Evolutionary conservation across 2,113 vertebrate genomes (phyloP).

Genomic region (Tilapia sparmanii): DNA sequence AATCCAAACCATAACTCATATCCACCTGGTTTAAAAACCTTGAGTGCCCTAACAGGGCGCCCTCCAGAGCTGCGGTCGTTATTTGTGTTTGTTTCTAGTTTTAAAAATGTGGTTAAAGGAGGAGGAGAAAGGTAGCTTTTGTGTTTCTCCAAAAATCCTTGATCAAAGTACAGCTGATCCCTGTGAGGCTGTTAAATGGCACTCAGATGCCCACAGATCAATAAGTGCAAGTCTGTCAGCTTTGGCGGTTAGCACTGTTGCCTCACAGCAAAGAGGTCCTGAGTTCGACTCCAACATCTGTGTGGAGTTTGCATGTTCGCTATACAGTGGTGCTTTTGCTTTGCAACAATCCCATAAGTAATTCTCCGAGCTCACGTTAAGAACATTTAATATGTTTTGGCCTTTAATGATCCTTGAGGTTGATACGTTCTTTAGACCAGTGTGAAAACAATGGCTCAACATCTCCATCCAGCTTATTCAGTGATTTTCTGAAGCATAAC

Average conservation of each 20-base stretch:
- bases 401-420: slow-evolving; percentile 3
- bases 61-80: not conserved
- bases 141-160: not conserved
- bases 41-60: not conserved
- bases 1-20: not conserved
- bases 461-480: slow-evolving; percentile 28
- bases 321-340: not conserved
- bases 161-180: not conserved
- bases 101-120: not conserved
- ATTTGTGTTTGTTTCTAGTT: not conserved
- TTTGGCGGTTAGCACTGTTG: not conserved
- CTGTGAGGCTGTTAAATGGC: not conserved
- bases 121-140: not conserved
- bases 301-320: not conserved
- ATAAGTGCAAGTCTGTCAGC: not conserved
- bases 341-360: not conserved
- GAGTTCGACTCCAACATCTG: not conserved
- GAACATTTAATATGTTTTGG: not conserved
- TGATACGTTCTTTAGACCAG: not conserved
- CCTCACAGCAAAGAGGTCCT: not conserved
- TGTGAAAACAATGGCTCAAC: slow-evolving; percentile 28
- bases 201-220: not conserved
- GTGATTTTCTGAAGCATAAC: slow-evolving; percentile 39
- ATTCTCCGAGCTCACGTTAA: not conserved
- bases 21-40: not conserved